Evolutionary conservation across 2,797 vertebrate genomes (phyloP), one percentile per base, ranked within the genome.

Genomic region (Sebastes nivosus): DNA sequence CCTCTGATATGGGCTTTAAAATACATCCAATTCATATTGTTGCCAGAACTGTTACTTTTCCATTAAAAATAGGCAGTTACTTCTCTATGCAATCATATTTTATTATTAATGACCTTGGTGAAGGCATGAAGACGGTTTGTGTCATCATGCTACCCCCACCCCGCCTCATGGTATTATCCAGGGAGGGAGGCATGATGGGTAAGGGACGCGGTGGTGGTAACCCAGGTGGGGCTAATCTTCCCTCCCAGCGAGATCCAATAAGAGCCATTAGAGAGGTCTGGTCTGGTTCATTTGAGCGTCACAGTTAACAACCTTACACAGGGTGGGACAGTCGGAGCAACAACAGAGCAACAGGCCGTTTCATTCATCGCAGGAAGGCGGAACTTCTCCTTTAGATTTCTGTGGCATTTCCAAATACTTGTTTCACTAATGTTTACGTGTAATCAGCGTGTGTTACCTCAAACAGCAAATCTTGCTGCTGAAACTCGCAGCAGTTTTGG

Each of bases 281-380:
- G 88, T 88, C 85, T 88, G 91, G 91, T 90, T 93, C 84, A 87
- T 92, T 90, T 89, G 87, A 89, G 88, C 73, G 64, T 93, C 89
- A 93, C 88, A 90, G 89, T 90, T 91, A 94, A 92, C 90, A 88
- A 81, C 83, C 84, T 92, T 85, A 83, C 86, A 88, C 82, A 85
- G 80, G 61, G 22, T 61, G 77, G 77, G 82, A 85, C 81, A 66
- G 73, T 50, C 75, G 46, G 55, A 72, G 79, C 64, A 58, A 16
- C 60, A 80, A 79, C 29, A 55, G 59, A 79, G 79, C 81, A 84
- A 85, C 80, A 81, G 80, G 52, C 66, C 29, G 8, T 5, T 73
- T 70, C 46, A 46, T 75, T 83, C 71, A 68, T 27, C 42, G 68
- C 61, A 55, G 59, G 38, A n/a, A 29, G 18, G 32, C 1, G 4